Base-by-base conservation (phyloP, 2,113 vertebrate genomes). In the Piprites chloris region DNA sequence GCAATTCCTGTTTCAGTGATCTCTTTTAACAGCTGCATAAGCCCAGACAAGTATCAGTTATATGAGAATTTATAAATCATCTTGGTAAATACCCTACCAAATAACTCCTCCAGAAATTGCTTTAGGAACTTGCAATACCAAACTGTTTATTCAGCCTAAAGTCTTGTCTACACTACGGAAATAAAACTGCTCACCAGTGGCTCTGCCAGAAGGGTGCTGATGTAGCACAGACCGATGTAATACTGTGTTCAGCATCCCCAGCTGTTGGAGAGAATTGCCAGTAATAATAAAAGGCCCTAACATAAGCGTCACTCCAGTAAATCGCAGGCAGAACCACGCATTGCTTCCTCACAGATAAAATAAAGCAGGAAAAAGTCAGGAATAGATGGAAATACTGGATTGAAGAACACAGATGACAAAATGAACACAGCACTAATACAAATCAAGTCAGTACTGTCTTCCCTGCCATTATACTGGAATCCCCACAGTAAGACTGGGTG, bases 1-100 rank as follows among this genome's bases (percentile, higher is more conserved):
- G 80, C 59, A 81, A 61, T 84, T 87, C 76, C 62, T 61, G 37
- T 92, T 72, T 61, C 30, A 1, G 61, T 81, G 88, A 93, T 91
- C 86, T 91, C 77, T 85, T 49, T 33, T 26, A 93, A 90, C 88
- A 95, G 92, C 92, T 95, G 92, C 93, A 67, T 74, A 71, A 95
- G 32, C 72, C 88, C 65, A 77, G 72, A 72, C 52, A 92, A 95
- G 83, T 50, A 86, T 63, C 61, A 74, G 72, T 32, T 86, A 41
- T 39, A 71, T 23, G 76, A 83, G 88, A 86, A 88, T 85, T 92
- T 92, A 77, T 50, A 90, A 72, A 95, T 92, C 72, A 80, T 61
- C 76, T 78, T 53, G 21, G 85, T 71, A 95, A 96, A 93, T 71
- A 77, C 39, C 56, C 75, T 90, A 80, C 80, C 85, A 88, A 77